phyloP scores from a whole-genome alignment of 2,113 vertebrate genomes.

The Myanophis thanlyinensis region DNA sequence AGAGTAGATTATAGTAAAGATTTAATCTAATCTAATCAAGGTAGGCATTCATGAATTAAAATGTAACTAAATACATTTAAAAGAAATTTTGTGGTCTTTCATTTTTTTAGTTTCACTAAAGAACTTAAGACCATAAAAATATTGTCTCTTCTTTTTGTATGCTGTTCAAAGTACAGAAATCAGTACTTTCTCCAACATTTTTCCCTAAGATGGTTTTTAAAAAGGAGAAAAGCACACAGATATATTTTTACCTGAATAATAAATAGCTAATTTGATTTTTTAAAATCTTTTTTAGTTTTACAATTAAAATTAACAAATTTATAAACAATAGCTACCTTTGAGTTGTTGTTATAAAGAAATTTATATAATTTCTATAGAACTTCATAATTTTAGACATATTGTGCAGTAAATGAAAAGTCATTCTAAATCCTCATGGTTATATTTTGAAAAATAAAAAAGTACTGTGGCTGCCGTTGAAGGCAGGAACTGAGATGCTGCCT shows the following conservation, averaged over 20 bases:
- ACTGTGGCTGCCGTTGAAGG: conserved; percentile 44
- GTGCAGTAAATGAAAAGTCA: conserved; percentile 26
- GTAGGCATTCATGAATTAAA: background rate
- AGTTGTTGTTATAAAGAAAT: conserved; percentile 26
- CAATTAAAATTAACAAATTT: background rate
- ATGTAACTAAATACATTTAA: background rate
- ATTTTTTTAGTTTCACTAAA: background rate
- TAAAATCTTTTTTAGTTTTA: background rate
- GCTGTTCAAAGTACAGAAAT: background rate
- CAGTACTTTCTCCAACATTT: background rate
- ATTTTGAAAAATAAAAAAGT: conserved; percentile 49
- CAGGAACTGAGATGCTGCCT: conserved; percentile 69
- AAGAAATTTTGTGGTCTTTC: background rate
- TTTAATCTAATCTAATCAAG: background rate
- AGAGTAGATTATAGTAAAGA: background rate
- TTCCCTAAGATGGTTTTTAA: background rate
- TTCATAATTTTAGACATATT: conserved; percentile 44
- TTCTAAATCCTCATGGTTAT: conserved; percentile 40
- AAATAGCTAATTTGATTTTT: background rate
- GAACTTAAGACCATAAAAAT: background rate
- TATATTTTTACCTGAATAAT: background rate
- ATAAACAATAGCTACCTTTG: background rate
- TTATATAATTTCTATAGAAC: conserved; percentile 28
- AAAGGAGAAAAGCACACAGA: background rate
- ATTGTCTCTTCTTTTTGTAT: background rate